Evolutionary conservation across 2,113 vertebrate genomes (phyloP).

Genomic region (Xyrauchen texanus): DNA sequence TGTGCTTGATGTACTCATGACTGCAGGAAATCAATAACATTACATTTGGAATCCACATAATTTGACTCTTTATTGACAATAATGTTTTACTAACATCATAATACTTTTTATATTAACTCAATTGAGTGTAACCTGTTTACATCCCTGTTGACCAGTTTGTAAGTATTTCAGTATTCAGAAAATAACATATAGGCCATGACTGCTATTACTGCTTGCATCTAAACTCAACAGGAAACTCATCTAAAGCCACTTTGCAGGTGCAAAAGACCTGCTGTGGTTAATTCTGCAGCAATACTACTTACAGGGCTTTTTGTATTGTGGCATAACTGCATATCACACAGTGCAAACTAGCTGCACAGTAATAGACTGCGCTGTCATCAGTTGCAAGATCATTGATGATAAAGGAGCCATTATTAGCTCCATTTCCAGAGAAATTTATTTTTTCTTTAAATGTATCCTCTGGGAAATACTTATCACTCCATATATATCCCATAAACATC

Average conservation of each 20-base stretch:
- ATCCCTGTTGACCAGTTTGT: no score
- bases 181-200: no score
- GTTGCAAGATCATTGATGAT: background rate
- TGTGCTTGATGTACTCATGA: no score
- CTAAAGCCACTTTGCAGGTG: background rate
- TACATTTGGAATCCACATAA: no score
- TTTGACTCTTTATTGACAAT: no score
- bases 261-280: background rate
- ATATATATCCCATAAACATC: constrained; percentile 33
- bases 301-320: constrained; percentile 37
- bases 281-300: background rate
- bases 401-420: constrained; percentile 18
- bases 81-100: no score
- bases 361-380: constrained; percentile 44
- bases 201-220: no score
- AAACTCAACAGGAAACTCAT: no score
- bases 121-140: no score
- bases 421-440: constrained; percentile 30
- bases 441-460: constrained; percentile 16
- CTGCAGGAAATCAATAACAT: no score
- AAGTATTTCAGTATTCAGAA: no score
- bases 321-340: constrained; percentile 6
- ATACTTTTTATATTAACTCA: no score
- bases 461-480: background rate
- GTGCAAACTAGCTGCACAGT: constrained; percentile 52